Evolutionary conservation across 2,113 vertebrate species (phyloP), one percentile per base, ranked within the genome.

Genomic region (Cepphus grylle): DNA sequence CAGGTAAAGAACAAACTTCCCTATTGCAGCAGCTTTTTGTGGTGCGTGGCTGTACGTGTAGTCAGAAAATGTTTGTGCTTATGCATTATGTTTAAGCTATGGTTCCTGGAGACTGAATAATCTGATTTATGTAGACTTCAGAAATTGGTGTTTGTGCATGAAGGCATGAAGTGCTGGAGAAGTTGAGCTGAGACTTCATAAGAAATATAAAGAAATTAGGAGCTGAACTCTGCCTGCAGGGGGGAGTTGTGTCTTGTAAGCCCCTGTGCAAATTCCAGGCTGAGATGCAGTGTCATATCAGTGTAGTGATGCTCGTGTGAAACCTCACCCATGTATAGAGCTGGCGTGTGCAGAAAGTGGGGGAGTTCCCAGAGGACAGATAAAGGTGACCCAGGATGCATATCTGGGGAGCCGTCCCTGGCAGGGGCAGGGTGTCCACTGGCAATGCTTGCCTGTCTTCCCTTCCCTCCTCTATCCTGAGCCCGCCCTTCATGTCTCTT

Each of bases 211-310:
- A 47, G 43, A 9, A 29, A 30, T 5, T 0, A 2, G n/a, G 47
- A 76, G 26, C 29, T 9, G 32, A n/a, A 0, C 30, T 85, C 29
- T 77, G 19, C 8, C 38, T 40, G 56, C 19, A 2, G 11, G 14
- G 34, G 6, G 8, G 16, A 21, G 2, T 19, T 22, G 34, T 84
- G 30, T 29, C 12, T 27, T 4, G 0, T 19, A 8, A 36, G 2
- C 3, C 23, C 9, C 17, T 30, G 5, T 22, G 47, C 52, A 9
- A 72, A 5, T 27, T 22, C 40, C 34, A 9, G 76, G 45, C 78
- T 61, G 66, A 72, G 18, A 20, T 7, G 17, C 32, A 4, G 42
- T 19, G 18, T 12, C 2, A 3, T 11, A 0, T 2, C 8, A 5
- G 38, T 11, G 58, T 36, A 34, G 12, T 6, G n/a, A 50, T 81